Evolutionary conservation across 2,888 invertebrate species (phyloP).

Genomic region (Sepioteuthis lessoniana): DNA sequence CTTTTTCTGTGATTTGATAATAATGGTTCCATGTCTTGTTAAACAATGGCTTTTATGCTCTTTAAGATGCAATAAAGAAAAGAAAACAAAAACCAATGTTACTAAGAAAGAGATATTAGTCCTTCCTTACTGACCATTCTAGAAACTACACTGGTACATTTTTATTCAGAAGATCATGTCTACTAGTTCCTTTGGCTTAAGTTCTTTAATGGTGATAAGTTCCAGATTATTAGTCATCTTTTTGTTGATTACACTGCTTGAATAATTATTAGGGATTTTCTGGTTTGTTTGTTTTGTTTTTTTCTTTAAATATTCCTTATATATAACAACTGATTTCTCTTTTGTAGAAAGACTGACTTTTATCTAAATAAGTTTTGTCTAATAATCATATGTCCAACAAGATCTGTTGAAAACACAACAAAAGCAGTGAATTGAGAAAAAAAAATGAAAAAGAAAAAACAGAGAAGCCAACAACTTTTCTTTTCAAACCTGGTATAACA

Average conservation of each 20-base stretch:
- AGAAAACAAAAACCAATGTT: background rate
- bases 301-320: background rate
- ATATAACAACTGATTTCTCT: background rate
- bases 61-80: background rate
- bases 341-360: no score
- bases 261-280: background rate
- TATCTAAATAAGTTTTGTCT: no score
- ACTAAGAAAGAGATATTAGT: background rate
- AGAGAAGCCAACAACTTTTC: no score
- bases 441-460: no score
- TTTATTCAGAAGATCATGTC: background rate
- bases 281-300: no score
- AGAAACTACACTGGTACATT: background rate
- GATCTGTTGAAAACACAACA: no score
- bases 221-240: background rate
- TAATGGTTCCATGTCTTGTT: background rate
- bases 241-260: background rate
- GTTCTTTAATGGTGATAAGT: background rate
- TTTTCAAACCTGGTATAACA: no score
- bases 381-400: no score
- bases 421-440: no score
- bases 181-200: background rate
- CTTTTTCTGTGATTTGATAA: background rate
- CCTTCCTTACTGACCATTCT: background rate
- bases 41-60: background rate